Percentiles rank a stretch among this genome's conserved stretches.
These are phyloP conservation scores for Ditylenchus dipsaci DNA, from an alignment of 1,140 invertebrate species.

Conservation along the genomic window DNA sequence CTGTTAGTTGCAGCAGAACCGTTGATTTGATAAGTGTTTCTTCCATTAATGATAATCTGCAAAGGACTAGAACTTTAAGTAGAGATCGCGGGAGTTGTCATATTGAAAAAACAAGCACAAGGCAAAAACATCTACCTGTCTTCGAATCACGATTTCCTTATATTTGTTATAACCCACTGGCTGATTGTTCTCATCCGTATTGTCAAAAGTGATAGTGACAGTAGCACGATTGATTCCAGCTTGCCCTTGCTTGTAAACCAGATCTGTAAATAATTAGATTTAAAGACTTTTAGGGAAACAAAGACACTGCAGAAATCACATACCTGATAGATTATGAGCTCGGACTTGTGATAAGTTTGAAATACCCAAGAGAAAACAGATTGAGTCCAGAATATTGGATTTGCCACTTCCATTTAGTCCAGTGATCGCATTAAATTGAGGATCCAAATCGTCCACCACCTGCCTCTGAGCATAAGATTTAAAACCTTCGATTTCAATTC, in stretches of 20 bases:
- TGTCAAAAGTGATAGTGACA: conserved; percentile 93
- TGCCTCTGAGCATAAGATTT: conserved; percentile 93
- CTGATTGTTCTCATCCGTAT: conserved; percentile 71
- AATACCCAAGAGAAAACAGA: conserved; percentile 95
- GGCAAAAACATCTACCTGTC: conserved; percentile 67
- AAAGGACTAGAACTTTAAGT: conserved; percentile 17
- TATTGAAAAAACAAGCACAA: not conserved
- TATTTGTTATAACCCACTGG: conserved; percentile 87
- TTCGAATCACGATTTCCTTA: conserved; percentile 84
- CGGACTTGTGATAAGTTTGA: conserved; percentile 70
- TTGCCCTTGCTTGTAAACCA: conserved; percentile 95
- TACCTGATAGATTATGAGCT: conserved; percentile 8
- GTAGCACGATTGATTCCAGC: conserved; percentile 90
- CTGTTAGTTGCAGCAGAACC: conserved; percentile 83
- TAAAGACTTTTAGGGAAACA: too few relatives aligned
- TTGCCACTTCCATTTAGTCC: conserved; percentile 96
- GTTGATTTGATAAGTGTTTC: conserved; percentile 90
- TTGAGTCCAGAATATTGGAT: conserved; percentile 94
- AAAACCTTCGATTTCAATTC: conserved; percentile 89
- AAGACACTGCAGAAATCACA: too few relatives aligned
- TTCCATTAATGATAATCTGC: conserved; percentile 66
- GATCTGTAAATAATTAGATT: conserved; percentile 62
- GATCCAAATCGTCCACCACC: conserved; percentile 88
- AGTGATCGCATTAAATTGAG: conserved; percentile 94
- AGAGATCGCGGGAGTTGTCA: not conserved